These are phyloP conservation scores for Diarsia dahlii DNA, from an alignment of 2,888 invertebrate genomes.

Conservation along the genomic window DNA sequence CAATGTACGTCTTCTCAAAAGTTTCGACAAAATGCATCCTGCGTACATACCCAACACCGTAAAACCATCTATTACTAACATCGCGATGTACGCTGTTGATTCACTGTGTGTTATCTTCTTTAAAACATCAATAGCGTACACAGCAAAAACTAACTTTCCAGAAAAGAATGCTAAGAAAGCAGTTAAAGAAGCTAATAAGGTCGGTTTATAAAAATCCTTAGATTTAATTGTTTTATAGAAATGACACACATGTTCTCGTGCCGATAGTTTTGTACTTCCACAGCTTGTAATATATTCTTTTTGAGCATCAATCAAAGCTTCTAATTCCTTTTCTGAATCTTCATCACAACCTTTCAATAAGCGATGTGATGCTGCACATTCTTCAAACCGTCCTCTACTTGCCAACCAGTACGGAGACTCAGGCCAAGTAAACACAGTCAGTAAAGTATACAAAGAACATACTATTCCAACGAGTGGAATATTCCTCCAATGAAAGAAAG, in stretches of 20 bases:
- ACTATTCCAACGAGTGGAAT: slow-evolving; percentile 60
- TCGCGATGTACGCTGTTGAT: slow-evolving; percentile 70
- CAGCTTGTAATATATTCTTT: slow-evolving; percentile 60
- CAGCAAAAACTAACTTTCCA: slow-evolving; percentile 72
- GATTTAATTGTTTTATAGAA: slow-evolving; percentile 48
- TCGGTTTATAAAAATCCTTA: slow-evolving; percentile 73
- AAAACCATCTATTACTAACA: slow-evolving; percentile 77
- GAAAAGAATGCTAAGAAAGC: slow-evolving; percentile 61
- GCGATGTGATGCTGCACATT: slow-evolving; percentile 70
- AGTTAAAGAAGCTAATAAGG: slow-evolving; percentile 59
- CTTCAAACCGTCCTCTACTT: slow-evolving; percentile 69
- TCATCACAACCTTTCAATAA: slow-evolving; percentile 72
- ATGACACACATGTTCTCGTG: slow-evolving; percentile 17
- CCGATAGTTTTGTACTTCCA: slow-evolving; percentile 2
- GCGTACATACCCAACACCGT: slow-evolving; percentile 72
- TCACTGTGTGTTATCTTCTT: slow-evolving; percentile 72
- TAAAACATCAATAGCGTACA: slow-evolving; percentile 75
- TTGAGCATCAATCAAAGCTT: slow-evolving; percentile 66
- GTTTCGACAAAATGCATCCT: slow-evolving; percentile 65
- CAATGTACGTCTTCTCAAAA: slow-evolving; percentile 66
- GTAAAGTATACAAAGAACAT: slow-evolving; percentile 54
- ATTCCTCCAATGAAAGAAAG: slow-evolving; percentile 69
- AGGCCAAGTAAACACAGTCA: slow-evolving; percentile 54
- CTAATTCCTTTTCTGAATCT: slow-evolving; percentile 71
- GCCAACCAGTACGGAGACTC: slow-evolving; percentile 74